Conservation (phyloP, 2,888 invertebrate genomes). For the Carterocephalus palaemon region DNA sequence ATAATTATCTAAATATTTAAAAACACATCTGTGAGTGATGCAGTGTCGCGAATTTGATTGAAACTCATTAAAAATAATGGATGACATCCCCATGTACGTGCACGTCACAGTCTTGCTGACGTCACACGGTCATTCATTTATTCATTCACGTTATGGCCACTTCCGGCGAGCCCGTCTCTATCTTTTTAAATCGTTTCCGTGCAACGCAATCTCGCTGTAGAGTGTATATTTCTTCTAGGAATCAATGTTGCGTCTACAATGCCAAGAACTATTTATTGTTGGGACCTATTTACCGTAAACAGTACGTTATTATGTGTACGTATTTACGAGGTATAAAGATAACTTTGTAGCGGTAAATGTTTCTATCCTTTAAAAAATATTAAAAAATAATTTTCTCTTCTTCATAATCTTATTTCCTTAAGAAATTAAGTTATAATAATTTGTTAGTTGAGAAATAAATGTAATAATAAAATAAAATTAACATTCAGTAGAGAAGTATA, state of each 20-base stretch:
- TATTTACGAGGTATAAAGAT: too few relatives aligned
- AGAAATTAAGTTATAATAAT: too few relatives aligned
- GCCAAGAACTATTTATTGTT: background rate
- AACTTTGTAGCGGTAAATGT: too few relatives aligned
- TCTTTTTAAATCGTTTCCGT: constrained; percentile 39
- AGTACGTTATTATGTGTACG: too few relatives aligned
- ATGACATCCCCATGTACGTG: constrained; percentile 18
- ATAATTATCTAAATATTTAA: constrained; percentile 6
- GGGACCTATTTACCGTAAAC: too few relatives aligned
- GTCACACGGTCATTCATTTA: constrained; percentile 54
- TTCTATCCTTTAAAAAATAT: too few relatives aligned
- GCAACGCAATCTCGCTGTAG: constrained; percentile 44
- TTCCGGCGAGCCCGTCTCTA: constrained; percentile 49
- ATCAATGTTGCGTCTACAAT: constrained; percentile 10
- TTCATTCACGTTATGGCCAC: constrained; percentile 54
- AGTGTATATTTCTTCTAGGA: constrained; percentile 30
- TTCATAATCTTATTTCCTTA: too few relatives aligned
- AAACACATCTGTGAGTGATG: constrained; percentile 17
- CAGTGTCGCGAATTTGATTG: constrained; percentile 17
- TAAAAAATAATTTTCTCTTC: too few relatives aligned
- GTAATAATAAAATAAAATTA: too few relatives aligned
- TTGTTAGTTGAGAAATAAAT: too few relatives aligned
- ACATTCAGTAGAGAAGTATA: too few relatives aligned
- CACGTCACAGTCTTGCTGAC: constrained; percentile 39
- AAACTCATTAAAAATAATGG: constrained; percentile 17